Percentiles rank a stretch among this genome's conserved stretches.
phyloP scores from a whole-genome alignment of 1,140 invertebrate genomes.

The Trigoniulus corallinus region DNA sequence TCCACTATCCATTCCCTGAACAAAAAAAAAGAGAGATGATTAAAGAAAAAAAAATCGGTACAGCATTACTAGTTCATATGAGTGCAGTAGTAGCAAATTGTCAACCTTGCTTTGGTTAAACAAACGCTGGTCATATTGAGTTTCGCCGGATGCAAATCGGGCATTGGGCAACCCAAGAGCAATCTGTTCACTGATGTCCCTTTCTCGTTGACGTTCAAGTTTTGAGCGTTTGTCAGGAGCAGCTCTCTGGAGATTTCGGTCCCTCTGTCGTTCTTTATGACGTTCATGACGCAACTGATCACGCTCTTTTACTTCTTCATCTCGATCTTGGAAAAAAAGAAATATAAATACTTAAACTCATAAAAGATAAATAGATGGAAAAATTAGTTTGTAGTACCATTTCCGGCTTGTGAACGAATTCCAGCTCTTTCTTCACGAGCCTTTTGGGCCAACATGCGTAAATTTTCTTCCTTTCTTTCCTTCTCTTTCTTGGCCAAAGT shows the following conservation, averaged over 20 bases:
- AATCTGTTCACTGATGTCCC: slow-evolving; percentile 97
- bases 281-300: slow-evolving; percentile 76
- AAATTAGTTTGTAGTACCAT: slow-evolving; percentile 10
- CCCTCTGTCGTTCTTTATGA: slow-evolving; percentile 78
- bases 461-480: slow-evolving; percentile 91
- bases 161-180: slow-evolving; percentile 89
- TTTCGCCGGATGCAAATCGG: slow-evolving; percentile 45
- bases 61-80: too few relatives aligned
- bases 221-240: slow-evolving; percentile 87
- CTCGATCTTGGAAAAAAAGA: slow-evolving; percentile 29
- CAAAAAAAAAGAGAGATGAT: neutral
- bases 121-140: slow-evolving; percentile 86
- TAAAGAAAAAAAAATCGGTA: neutral
- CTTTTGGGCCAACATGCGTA: slow-evolving; percentile 81
- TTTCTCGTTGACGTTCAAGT: slow-evolving; percentile 75
- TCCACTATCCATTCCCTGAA: slow-evolving; percentile 75
- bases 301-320: slow-evolving; percentile 65
- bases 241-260: slow-evolving; percentile 79
- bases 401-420: slow-evolving; percentile 32
- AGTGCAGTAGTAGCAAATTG: too few relatives aligned
- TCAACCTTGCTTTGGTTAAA: slow-evolving; percentile 74
- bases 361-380: neutral
- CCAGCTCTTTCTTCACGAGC: slow-evolving; percentile 89
- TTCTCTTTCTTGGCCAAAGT: slow-evolving; percentile 96
- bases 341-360: slow-evolving; percentile 8